Conservation (phyloP, 2,888 invertebrate genomes). For the Artemia sp. region DNA sequence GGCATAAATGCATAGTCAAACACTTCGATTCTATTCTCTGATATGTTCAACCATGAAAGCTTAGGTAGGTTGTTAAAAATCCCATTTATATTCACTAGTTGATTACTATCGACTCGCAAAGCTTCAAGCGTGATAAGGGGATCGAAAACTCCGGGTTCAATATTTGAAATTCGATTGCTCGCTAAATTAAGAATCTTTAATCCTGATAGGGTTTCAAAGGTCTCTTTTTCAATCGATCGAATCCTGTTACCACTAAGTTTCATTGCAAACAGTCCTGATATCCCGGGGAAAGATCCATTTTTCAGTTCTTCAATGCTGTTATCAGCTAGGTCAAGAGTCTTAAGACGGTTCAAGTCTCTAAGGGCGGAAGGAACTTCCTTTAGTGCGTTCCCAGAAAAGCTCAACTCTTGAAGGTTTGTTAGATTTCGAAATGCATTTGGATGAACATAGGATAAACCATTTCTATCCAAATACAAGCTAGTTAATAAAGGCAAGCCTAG, state of each 20-base stretch:
- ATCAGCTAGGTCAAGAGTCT: conserved; percentile 76
- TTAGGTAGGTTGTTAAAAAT: conserved; percentile 57
- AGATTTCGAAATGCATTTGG: conserved; percentile 77
- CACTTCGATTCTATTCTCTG: conserved; percentile 62
- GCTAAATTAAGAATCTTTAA: conserved; percentile 73
- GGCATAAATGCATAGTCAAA: conserved; percentile 74
- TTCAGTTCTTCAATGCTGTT: conserved; percentile 49
- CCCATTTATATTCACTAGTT: conserved; percentile 36
- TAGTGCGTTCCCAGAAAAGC: conserved; percentile 70
- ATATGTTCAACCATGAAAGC: conserved; percentile 67
- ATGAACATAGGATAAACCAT: conserved; percentile 62
- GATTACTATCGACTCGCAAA: conserved; percentile 69
- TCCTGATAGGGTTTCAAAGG: conserved; percentile 58
- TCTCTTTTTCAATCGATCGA: conserved; percentile 58
- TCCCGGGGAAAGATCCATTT: conserved; percentile 9
- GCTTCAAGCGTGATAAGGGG: conserved; percentile 62
- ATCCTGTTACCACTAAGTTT: conserved; percentile 72
- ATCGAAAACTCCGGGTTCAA: conserved; percentile 66
- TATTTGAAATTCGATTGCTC: conserved; percentile 56
- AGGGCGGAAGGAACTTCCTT: conserved; percentile 61
- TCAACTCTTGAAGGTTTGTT: conserved; percentile 72
- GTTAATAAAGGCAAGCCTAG: conserved; percentile 75
- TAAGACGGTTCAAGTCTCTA: conserved; percentile 63
- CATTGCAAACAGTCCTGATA: conserved; percentile 53
- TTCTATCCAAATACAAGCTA: conserved; percentile 65